Base-by-base conservation (phyloP, 2,113 vertebrate species). In the Entomyzon cyanotis region DNA sequence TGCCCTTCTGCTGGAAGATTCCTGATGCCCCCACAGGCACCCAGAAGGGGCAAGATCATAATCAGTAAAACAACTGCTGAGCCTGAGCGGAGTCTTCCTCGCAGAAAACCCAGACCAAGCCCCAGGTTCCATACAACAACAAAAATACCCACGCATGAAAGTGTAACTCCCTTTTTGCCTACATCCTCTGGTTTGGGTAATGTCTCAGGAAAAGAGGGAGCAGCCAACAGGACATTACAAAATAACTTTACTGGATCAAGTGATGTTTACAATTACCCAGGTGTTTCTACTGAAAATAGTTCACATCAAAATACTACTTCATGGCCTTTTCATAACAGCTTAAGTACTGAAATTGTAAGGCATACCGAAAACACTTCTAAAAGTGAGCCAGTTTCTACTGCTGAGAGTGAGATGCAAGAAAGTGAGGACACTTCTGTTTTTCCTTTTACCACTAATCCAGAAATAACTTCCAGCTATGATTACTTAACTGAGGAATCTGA, bases 1-100 rank as follows among this genome's bases (percentile, higher is more conserved):
- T 99, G 99, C 94, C 98, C 98, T 8, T 97, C 97, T 20, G 83
- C 92, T 39, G 95, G 97, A 82, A 98, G 95, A 60, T 93, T 97
- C 42, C 85, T 96, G 1, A 93, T 84, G 44, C 94, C 79, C 28
- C 82, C 76, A 35, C 81, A 94, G 73, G 93, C 90, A 79, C 91
- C 97, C 81, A 97, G 87, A 67, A 97, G 69, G 94, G 95, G 90
- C 94, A 95, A 68, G 65, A 85, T 94, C 37, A 76, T 92, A 59
- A 94, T 70, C 90, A 95, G 93, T 68, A 97, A 76, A 89, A 94
- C 92, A 68, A 85, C 28, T 90, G 76, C 93, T 24, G 90, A 93
- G 79, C 93, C 96, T 2, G 22, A 73, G 39, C 4, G 25, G 67
- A 90, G 39, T 55, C 95, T 94, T 76, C 39, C 59, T 33, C 68